phyloP scores from a whole-genome alignment of 2,113 vertebrate species.

The Pomatostomus ruficeps region DNA sequence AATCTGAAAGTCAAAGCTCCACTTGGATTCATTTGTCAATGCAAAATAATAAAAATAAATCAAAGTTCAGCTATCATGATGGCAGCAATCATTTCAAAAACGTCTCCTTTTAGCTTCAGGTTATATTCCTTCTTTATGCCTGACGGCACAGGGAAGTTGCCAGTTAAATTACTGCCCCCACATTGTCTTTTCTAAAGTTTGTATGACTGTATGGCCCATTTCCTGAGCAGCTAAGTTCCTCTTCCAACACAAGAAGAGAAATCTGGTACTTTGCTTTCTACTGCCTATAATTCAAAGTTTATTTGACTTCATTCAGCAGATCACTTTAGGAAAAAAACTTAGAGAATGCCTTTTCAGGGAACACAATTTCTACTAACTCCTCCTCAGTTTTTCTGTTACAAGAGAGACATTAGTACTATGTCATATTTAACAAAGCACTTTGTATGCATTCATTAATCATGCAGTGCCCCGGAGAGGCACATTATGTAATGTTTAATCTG shows the following conservation, averaged over 20 bases:
- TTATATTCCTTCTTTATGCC: neutral
- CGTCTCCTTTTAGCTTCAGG: neutral
- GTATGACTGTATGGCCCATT: neutral
- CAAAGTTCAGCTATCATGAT: neutral
- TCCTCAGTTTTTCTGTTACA: neutral
- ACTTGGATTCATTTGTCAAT: neutral
- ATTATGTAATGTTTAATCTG: slow-evolving; percentile 62
- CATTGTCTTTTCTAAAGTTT: neutral
- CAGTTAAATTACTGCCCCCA: neutral
- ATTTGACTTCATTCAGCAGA: neutral
- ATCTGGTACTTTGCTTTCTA: neutral
- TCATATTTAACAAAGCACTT: slow-evolving; percentile 54
- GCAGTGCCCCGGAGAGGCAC: slow-evolving; percentile 40
- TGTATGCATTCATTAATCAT: slow-evolving; percentile 58
- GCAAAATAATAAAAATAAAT: neutral
- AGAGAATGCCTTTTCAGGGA: neutral
- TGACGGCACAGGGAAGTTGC: neutral
- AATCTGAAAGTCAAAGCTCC: neutral
- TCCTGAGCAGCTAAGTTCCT: neutral
- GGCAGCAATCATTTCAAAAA: neutral
- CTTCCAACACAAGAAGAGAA: neutral
- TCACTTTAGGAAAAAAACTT: neutral
- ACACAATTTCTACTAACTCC: neutral
- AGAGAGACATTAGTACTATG: neutral
- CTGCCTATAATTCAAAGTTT: neutral